Evolutionary conservation across 2,113 vertebrate species (phyloP), one percentile per base, ranked within the genome.

Genomic region (Lichenostomus cassidix): DNA sequence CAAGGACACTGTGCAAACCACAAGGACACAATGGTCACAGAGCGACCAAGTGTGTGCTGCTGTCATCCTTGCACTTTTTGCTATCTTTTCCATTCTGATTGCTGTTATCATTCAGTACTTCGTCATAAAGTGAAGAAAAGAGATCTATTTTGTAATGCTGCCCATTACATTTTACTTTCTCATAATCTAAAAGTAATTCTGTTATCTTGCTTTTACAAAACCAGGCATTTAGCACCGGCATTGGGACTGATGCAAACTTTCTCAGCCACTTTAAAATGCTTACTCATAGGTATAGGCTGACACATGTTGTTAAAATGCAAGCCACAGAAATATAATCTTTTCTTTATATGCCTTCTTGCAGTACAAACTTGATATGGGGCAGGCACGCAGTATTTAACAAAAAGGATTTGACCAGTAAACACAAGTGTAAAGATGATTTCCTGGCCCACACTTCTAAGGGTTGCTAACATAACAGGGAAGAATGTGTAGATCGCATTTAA

Each of bases 81-180:
- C 99, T 76, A 96, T 98, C 96, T 99, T 99, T 92, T 99, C 99
- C 98, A 99, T 99, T 96, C 98, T 99, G 97, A 99, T 99, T 94
- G 99, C 99, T 96, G 99, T 99, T 92, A 98, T 99, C 96, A 99
- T 99, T 97, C 99, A 99, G 98, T 99, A 99, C 98, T 99, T 99
- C 69, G 99, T 99, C 96, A 99, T 99, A 96, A 99, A 99, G 98
- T 99, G 98, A 99, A 95, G 82, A 96, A 93, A 87, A 92, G 47
- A 93, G 87, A 53, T 96, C 95, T 95, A 80, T 96, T 97, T 95
- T 97, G 96, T 95, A 97, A 95, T 47, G 92, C 92, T 96, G 92
- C 92, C 95, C 95, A 97, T 96, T 97, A 97, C 94, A 95, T 97
- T 97, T 97, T 98, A 96, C 96, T 98, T 98, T 98, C 97, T 97